Conservation (phyloP, 1,140 invertebrate species). For the Lasaia peninsularis region DNA sequence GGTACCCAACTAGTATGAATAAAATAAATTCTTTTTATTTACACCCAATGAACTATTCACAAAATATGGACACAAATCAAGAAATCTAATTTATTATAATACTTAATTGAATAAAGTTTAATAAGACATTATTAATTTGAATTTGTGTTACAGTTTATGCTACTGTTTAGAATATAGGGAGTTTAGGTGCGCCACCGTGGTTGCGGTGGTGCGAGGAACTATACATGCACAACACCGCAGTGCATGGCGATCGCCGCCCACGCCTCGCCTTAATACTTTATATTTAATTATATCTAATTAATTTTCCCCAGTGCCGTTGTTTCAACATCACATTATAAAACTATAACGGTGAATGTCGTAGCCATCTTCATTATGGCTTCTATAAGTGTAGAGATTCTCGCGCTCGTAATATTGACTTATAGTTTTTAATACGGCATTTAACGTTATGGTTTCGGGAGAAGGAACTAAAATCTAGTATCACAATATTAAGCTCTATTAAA, state of each 20-base stretch:
- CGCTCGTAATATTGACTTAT: constrained; percentile 11
- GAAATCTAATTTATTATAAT: constrained; percentile 55
- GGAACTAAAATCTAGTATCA: constrained; percentile 77
- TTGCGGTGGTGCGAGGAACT: constrained; percentile 71
- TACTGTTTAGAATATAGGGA: constrained; percentile 74
- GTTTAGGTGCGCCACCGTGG: constrained; percentile 61
- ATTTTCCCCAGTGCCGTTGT: constrained; percentile 59
- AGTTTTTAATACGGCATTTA: constrained; percentile 34
- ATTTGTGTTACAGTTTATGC: constrained; percentile 68
- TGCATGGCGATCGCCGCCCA: constrained; percentile 57
- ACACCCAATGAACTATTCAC: constrained; percentile 56
- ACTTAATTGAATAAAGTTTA: constrained; percentile 57
- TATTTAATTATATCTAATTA: constrained; percentile 61
- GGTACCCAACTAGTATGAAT: constrained; percentile 61
- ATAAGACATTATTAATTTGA: constrained; percentile 50
- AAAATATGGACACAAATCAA: constrained; percentile 57
- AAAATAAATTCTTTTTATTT: constrained; percentile 62
- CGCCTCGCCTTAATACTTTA: constrained; percentile 62
- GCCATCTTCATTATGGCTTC: constrained; percentile 11
- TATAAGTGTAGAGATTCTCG: constrained; percentile 19
- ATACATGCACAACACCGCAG: constrained; percentile 70
- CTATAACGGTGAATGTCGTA: constrained; percentile 40
- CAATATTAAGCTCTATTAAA: constrained; percentile 68
- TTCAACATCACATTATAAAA: constrained; percentile 47
- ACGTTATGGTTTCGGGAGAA: constrained; percentile 53